phyloP scores from a whole-genome alignment of 2,113 vertebrate genomes.

The Prolemur simus region DNA sequence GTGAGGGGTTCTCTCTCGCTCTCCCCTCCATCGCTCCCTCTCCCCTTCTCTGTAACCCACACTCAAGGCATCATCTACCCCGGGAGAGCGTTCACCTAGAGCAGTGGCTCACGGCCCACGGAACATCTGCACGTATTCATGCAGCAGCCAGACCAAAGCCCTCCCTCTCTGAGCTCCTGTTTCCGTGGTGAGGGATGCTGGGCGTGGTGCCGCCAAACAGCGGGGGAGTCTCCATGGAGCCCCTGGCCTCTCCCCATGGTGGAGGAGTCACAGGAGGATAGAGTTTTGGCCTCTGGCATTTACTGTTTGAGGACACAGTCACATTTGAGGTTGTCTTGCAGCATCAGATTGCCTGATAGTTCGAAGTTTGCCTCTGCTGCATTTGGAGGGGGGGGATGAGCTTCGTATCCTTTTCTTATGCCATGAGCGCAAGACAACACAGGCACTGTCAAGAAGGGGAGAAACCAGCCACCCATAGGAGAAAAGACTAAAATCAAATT shows the following conservation, averaged over 20 bases:
- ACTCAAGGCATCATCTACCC: background rate
- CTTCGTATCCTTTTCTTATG: background rate
- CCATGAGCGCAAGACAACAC: accelerated
- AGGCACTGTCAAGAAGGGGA: background rate
- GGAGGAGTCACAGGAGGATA: accelerated
- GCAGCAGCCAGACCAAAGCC: no score
- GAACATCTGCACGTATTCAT: accelerated
- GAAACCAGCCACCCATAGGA: background rate
- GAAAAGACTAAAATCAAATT: background rate
- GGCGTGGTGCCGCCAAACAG: no score
- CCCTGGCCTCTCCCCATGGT: background rate
- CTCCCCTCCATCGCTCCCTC: background rate
- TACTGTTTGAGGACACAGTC: background rate
- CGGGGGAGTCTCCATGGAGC: background rate
- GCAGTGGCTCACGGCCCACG: accelerated
- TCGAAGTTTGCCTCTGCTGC: no score
- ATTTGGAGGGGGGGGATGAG: background rate
- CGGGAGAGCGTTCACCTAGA: accelerated
- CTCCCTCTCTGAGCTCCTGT: accelerated
- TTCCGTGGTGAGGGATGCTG: accelerated
- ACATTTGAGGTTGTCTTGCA: background rate
- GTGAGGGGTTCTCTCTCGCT: background rate
- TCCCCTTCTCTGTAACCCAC: background rate
- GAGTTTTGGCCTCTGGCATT: no score
- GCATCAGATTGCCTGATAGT: background rate